A percentile compares a stretch with the other conserved stretches of the same genome.
Evolutionary conservation across 2,888 invertebrate species (phyloP).

Genomic region (Epinotia brunnichana): DNA sequence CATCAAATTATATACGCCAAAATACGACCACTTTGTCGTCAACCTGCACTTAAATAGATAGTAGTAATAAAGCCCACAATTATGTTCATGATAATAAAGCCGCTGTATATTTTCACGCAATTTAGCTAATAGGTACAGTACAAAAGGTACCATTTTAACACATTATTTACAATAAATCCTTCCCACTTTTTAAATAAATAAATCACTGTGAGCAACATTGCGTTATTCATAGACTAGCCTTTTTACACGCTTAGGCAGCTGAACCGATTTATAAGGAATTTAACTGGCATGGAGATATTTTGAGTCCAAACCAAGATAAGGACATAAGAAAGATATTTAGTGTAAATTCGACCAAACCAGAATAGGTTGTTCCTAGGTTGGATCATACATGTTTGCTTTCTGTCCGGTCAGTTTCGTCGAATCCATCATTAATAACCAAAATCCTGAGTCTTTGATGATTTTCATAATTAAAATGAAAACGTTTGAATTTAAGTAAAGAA

Average conservation of each 20-base stretch:
- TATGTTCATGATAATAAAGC: slow-evolving; percentile 1
- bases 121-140: neutral
- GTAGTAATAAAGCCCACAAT: neutral
- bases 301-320: too few relatives aligned
- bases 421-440: too few relatives aligned
- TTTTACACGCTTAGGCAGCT: too few relatives aligned
- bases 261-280: too few relatives aligned
- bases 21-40: slow-evolving; percentile 16
- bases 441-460: neutral
- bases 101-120: neutral
- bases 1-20: slow-evolving; percentile 13
- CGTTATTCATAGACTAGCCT: too few relatives aligned
- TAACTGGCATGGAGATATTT: neutral
- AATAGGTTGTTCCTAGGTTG: too few relatives aligned
- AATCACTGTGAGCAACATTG: too few relatives aligned
- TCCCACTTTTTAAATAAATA: too few relatives aligned
- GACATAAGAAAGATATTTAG: neutral
- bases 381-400: too few relatives aligned
- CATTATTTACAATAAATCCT: neutral
- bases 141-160: neutral
- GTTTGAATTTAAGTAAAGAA: neutral
- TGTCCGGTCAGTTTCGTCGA: too few relatives aligned
- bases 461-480: neutral
- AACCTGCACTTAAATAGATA: slow-evolving; percentile 11
- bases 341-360: too few relatives aligned